Conservation (phyloP, 2,113 vertebrate species). For the Acrocephalus kingi region DNA sequence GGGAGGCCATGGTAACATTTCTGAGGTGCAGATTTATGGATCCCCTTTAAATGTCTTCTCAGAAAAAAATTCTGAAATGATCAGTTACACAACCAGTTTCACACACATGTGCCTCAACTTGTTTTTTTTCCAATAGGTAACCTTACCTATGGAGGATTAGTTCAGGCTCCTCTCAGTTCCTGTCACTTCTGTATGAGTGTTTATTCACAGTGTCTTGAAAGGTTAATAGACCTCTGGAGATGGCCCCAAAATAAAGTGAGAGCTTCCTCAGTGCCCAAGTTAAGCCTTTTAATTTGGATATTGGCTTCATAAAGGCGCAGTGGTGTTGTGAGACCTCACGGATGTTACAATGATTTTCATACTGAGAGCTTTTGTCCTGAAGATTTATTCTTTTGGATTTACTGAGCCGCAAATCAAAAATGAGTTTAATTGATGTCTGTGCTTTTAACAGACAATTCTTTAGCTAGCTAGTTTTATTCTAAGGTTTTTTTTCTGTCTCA, state of each 20-base stretch:
- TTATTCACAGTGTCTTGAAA: conserved; percentile 12
- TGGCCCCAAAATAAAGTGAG: background rate
- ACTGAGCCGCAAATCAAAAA: background rate
- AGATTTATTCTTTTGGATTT: conserved; percentile 13
- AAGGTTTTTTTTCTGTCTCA: background rate
- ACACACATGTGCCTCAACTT: background rate
- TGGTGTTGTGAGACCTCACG: background rate
- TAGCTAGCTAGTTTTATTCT: background rate
- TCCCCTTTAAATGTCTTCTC: background rate
- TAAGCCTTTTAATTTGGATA: conserved; percentile 32
- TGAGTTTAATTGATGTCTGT: background rate
- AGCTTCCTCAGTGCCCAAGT: background rate
- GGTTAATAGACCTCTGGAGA: background rate
- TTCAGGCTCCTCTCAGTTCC: background rate
- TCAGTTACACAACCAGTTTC: background rate
- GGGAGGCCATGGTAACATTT: background rate
- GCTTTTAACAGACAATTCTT: conserved; percentile 32
- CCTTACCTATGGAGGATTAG: background rate
- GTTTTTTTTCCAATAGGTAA: background rate
- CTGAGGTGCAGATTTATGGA: background rate
- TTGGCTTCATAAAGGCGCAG: background rate
- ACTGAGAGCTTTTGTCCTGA: background rate
- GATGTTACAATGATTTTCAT: background rate
- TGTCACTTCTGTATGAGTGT: background rate
- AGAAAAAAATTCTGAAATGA: background rate